Percentiles rank a stretch among this genome's conserved stretches.
Conservation (phyloP, 2,797 vertebrate genomes). For the Ispidina lecontei region DNA sequence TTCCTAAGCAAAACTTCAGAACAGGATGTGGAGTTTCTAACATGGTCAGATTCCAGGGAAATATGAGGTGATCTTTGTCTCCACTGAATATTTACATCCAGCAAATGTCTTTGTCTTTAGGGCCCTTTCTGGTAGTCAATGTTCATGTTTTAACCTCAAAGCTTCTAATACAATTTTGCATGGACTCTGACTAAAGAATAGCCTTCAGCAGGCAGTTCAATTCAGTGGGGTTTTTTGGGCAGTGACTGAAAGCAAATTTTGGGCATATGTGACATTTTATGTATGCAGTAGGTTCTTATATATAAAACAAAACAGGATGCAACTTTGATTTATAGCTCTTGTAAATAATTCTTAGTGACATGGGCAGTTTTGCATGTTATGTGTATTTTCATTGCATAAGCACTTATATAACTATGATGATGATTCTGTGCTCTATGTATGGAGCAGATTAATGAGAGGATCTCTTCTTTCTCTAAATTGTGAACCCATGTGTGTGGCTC, state of each 20-base stretch:
- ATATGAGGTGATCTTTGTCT: constrained; percentile 39
- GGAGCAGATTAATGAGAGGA: neutral
- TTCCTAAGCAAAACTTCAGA: neutral
- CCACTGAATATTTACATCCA: constrained; percentile 29
- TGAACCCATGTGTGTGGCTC: neutral
- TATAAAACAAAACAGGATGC: neutral
- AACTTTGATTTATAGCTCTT: constrained; percentile 19
- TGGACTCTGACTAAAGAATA: constrained; percentile 34
- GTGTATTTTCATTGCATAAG: constrained; percentile 34
- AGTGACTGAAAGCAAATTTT: constrained; percentile 18
- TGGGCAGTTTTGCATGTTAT: neutral
- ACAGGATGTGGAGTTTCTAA: neutral
- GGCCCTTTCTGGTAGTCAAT: neutral
- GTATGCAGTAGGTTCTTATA: neutral
- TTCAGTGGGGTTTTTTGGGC: neutral
- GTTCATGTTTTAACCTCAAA: constrained; percentile 42
- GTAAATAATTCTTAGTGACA: constrained; percentile 15
- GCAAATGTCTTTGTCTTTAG: constrained; percentile 50
- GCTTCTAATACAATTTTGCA: constrained; percentile 44
- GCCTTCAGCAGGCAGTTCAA: constrained; percentile 38
- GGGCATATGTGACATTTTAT: constrained; percentile 24
- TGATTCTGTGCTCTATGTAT: neutral
- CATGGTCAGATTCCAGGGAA: neutral
- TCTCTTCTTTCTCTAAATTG: neutral
- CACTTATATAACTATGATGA: neutral